A percentile compares a stretch with the other conserved stretches of the same genome.
These are phyloP conservation scores for Mareca strepera DNA, from an alignment of 2,797 vertebrate species.

Conservation along the genomic window DNA sequence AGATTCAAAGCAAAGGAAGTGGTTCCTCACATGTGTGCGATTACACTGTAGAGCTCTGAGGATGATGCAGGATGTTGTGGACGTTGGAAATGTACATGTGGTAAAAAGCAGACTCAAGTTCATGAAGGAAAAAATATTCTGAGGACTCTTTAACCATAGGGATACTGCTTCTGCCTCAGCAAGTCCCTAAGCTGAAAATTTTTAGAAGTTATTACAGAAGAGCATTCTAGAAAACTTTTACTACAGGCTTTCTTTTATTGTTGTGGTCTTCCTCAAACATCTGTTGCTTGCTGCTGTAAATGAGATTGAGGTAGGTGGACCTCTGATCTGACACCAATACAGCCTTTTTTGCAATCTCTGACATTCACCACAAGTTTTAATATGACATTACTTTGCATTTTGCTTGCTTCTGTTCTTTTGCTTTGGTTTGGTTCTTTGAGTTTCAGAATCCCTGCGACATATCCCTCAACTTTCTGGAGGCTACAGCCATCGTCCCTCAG, in stretches of 20 bases:
- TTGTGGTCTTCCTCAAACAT: neutral
- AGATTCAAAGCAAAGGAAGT: constrained; percentile 62
- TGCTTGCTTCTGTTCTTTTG: neutral
- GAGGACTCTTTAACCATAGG: neutral
- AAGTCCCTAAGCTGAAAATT: neutral
- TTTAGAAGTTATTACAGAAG: neutral
- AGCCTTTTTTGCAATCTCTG: neutral
- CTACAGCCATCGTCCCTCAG: neutral
- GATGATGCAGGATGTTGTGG: constrained; percentile 22
- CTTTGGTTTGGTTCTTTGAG: neutral
- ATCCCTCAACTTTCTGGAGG: neutral
- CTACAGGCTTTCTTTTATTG: neutral
- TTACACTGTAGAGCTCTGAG: neutral
- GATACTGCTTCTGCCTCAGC: neutral
- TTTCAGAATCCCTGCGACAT: neutral
- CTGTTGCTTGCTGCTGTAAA: neutral
- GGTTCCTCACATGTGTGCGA: constrained; percentile 10
- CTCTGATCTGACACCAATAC: neutral
- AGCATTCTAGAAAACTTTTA: neutral
- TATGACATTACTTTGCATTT: neutral
- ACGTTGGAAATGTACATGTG: neutral
- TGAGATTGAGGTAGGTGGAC: neutral
- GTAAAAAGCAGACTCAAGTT: neutral
- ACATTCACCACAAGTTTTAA: neutral
- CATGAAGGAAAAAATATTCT: neutral